Conservation (phyloP, 1,140 invertebrate genomes). For the Cherax destructor region DNA sequence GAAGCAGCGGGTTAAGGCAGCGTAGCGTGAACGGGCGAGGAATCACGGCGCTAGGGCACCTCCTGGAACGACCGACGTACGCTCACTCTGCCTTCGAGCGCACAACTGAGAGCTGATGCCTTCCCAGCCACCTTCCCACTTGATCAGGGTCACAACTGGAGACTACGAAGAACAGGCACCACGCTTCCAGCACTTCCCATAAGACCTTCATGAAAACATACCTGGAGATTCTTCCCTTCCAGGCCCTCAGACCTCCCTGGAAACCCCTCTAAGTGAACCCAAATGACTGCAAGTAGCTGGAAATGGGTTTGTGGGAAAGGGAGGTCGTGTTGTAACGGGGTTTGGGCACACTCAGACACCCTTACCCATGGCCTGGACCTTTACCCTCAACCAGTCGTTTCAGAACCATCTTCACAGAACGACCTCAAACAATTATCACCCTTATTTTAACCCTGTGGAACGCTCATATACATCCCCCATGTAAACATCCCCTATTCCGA, state of each 20-base stretch:
- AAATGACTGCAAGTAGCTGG: not conserved
- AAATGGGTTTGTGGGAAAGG: not conserved
- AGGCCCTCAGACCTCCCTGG: not conserved
- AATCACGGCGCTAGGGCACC: not conserved
- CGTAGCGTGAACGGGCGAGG: not conserved
- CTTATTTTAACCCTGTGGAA: conserved; percentile 8
- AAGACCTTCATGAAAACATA: not conserved
- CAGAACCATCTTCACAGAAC: not conserved
- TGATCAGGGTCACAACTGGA: conserved; percentile 22
- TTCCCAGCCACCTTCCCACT: conserved; percentile 24
- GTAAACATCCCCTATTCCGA: not conserved
- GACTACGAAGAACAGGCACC: conserved; percentile 25
- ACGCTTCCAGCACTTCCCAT: conserved; percentile 11
- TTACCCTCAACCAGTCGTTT: not conserved
- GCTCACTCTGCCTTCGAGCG: conserved; percentile 30
- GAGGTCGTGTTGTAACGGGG: not conserved
- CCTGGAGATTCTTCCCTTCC: not conserved
- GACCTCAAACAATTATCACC: conserved; percentile 13
- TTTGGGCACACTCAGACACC: not conserved
- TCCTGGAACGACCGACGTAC: conserved; percentile 30
- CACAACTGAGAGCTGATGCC: conserved; percentile 43
- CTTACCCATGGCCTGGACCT: conserved; percentile 10
- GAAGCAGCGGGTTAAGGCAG: not conserved
- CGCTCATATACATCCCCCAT: conserved; percentile 1
- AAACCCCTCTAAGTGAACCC: not conserved